Conservation (phyloP, 64 coral and sea anemone species). For the Platygyra sinensis region DNA sequence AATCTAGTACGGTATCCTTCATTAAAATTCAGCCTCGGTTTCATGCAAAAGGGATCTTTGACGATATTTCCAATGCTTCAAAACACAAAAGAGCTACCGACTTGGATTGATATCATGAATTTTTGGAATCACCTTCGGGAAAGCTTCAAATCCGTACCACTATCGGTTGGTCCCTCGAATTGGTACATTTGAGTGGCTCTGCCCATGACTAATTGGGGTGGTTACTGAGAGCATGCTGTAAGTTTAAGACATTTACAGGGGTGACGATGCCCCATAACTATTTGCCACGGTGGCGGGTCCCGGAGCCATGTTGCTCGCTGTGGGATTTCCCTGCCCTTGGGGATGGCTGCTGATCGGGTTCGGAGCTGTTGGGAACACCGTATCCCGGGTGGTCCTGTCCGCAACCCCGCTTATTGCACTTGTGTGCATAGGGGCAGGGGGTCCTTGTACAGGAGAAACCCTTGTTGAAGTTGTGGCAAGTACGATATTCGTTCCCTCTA, state of each 20-base stretch:
- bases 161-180: no score
- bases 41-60: no score
- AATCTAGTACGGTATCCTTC: no score
- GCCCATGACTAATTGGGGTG: no score
- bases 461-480: slow-evolving; percentile 37
- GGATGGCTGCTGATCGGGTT: not conserved
- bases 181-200: no score
- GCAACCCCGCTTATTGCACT: slow-evolving; percentile 5
- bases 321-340: slow-evolving; percentile 4
- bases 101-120: no score
- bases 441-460: not conserved
- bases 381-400: not conserved
- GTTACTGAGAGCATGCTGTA: not conserved
- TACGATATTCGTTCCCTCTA: slow-evolving; percentile 14
- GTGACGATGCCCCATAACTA: slow-evolving; percentile 17
- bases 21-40: no score
- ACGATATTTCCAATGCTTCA: no score
- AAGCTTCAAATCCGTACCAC: no score
- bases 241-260: not conserved
- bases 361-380: not conserved
- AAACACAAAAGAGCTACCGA: no score
- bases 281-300: slow-evolving; percentile 8
- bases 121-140: no score
- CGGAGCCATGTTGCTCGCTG: not conserved
- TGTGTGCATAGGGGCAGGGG: slow-evolving; percentile 5